These are phyloP conservation scores for Caenorhabditis uteleia DNA, from an alignment of 2,888 invertebrate genomes.

Conservation along the genomic window DNA sequence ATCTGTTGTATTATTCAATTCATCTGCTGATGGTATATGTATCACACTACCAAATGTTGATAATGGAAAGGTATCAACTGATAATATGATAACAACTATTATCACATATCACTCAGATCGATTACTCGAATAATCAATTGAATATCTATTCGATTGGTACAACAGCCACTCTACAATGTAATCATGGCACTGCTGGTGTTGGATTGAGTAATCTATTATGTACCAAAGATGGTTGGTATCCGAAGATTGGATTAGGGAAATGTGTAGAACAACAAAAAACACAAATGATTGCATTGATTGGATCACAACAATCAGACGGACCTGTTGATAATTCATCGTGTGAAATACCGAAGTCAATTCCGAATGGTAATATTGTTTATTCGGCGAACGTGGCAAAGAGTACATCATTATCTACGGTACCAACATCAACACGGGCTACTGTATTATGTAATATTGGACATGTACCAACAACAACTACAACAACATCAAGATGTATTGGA, in stretches of 20 bases:
- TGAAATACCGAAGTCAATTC: conserved; percentile 9
- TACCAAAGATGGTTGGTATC: conserved; percentile 49
- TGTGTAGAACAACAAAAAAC: conserved; percentile 18
- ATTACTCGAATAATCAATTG: conserved; percentile 29
- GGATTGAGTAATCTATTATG: conserved; percentile 38
- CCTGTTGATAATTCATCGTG: too few species aligned
- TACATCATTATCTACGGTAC: conserved; percentile 8
- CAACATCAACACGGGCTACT: conserved; percentile 38
- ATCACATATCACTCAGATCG: too few species aligned
- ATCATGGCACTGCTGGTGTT: conserved; percentile 25
- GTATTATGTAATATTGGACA: conserved; percentile 39
- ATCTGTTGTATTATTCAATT: conserved; percentile 30
- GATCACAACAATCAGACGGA: neutral
- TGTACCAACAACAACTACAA: conserved; percentile 20
- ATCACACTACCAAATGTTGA: conserved; percentile 11
- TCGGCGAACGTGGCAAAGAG: conserved; percentile 21
- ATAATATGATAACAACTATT: neutral
- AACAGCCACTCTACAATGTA: conserved; percentile 47
- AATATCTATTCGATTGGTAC: conserved; percentile 47
- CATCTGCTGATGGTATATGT: conserved; percentile 24
- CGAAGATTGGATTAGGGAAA: conserved; percentile 24
- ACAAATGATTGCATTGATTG: neutral
- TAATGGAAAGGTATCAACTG: too few species aligned
- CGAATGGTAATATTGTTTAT: conserved; percentile 28
- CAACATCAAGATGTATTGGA: conserved; percentile 24